These are phyloP conservation scores for Furcula furcula DNA, from an alignment of 2,888 invertebrate genomes.

Conservation along the genomic window DNA sequence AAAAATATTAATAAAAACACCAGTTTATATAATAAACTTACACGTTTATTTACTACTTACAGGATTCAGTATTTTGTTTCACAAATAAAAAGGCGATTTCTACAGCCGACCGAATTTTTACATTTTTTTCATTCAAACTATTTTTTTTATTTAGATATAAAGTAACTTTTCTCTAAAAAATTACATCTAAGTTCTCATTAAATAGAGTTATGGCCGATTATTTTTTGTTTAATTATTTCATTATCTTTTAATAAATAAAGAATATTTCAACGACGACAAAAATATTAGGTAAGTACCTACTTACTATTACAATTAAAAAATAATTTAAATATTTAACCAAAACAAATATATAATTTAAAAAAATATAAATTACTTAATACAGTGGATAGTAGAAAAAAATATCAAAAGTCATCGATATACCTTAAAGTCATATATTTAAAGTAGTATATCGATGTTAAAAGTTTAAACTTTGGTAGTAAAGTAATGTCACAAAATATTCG, in stretches of 20 bases:
- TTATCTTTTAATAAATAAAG: constrained; percentile 8
- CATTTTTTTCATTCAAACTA: constrained; percentile 16
- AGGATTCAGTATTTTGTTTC: constrained; percentile 48
- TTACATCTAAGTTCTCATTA: constrained; percentile 49
- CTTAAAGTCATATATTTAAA: too few relatives aligned
- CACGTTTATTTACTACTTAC: constrained; percentile 74
- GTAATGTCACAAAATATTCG: too few relatives aligned
- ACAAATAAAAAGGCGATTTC: constrained; percentile 56
- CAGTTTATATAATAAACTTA: constrained; percentile 66
- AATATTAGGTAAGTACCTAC: too few relatives aligned
- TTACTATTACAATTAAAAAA: too few relatives aligned
- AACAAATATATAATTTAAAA: too few relatives aligned
- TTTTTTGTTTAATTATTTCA: constrained; percentile 20
- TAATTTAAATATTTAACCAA: too few relatives aligned
- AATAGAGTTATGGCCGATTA: constrained; percentile 51
- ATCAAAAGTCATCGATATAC: too few relatives aligned
- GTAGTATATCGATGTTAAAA: too few relatives aligned
- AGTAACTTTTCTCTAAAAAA: constrained; percentile 44
- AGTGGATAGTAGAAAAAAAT: too few relatives aligned
- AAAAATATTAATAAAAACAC: too few relatives aligned
- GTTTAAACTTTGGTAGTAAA: too few relatives aligned
- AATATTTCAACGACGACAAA: constrained; percentile 15
- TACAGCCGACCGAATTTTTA: constrained; percentile 57
- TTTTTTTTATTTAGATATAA: constrained; percentile 26
- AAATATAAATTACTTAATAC: too few relatives aligned